These are phyloP conservation scores for Eurytoma adleriae DNA, from an alignment of 2,888 invertebrate genomes.

Conservation along the genomic window DNA sequence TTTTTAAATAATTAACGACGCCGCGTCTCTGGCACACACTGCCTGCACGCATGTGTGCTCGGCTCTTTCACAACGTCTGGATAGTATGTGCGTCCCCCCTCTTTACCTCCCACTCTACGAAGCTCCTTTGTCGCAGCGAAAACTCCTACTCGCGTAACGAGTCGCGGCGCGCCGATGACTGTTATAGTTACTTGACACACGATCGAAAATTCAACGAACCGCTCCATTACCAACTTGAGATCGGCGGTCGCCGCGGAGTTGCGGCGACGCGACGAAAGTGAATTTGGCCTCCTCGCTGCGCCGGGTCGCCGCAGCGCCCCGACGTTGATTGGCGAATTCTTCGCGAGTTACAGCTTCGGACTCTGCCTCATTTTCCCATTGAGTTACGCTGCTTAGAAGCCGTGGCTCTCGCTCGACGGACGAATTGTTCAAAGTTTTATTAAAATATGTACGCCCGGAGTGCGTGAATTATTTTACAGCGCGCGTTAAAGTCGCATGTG, in stretches of 20 bases:
- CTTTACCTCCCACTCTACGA: background rate
- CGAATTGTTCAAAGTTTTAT: no score
- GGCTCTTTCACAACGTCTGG: constrained; percentile 34
- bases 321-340: background rate
- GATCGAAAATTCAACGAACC: constrained; percentile 53
- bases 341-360: background rate
- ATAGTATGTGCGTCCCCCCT: constrained; percentile 9
- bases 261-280: constrained; percentile 5
- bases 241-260: background rate
- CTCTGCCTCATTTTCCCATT: no score
- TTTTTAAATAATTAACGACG: background rate
- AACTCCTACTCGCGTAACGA: constrained; percentile 36
- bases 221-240: constrained; percentile 38
- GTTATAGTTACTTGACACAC: constrained; percentile 49
- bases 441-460: no score
- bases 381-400: no score
- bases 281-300: background rate
- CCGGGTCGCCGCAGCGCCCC: background rate
- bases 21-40: background rate
- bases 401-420: no score
- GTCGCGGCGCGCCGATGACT: constrained; percentile 36
- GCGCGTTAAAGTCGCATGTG: no score
- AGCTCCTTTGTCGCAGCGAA: background rate
- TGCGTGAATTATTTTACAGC: no score
- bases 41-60: background rate